Evolutionary conservation across 2,113 vertebrate genomes (phyloP), one percentile per base, ranked within the genome.

Genomic region (Sturnus vulgaris): DNA sequence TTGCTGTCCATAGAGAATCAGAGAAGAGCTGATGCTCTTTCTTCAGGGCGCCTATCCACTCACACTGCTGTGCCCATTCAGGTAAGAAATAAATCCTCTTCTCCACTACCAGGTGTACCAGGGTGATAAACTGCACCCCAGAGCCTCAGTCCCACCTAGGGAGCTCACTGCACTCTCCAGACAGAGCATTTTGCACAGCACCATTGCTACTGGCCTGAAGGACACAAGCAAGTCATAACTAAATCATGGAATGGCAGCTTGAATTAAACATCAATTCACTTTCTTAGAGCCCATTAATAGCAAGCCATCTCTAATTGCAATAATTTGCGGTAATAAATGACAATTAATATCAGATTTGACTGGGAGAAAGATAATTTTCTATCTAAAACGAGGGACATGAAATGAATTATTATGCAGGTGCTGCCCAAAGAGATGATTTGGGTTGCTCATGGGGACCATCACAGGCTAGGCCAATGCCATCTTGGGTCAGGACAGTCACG

Each of bases 291-390:
- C 61, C 2, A 0, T 72, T 92, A 93, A 61, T 39, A 65, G 46
- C 49, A 81, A 81, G 46, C 28, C 49, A n/a, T 60, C 57, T 79
- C 57, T 61, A 94, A 91, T 87, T 80, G 57, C 78, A 76, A 60
- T 90, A 79, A 91, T 91, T 94, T 80, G 69, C 69, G 30, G 24
- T 73, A 83, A 91, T 91, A 97, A 90, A 78, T 87, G 55, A 69
- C 66, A 59, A 88, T 64, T 85, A 87, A 81, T 91, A 90, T 47
- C 66, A 66, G 28, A 76, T 92, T 94, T 77, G 82, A 80, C 78
- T 94, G 42, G 50, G 47, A 95, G 71, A 92, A 87, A 66, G 71
- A 82, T 35, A 83, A 82, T 88, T 90, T 90, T 42, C 42, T 56
- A 13, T 42, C 61, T 79, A 40, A 84, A 95, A 69, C 42, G 35